Evolutionary conservation across 2,888 invertebrate genomes (phyloP), one percentile per base, ranked within the genome.

Genomic region (Holacanthella duospinosa): DNA sequence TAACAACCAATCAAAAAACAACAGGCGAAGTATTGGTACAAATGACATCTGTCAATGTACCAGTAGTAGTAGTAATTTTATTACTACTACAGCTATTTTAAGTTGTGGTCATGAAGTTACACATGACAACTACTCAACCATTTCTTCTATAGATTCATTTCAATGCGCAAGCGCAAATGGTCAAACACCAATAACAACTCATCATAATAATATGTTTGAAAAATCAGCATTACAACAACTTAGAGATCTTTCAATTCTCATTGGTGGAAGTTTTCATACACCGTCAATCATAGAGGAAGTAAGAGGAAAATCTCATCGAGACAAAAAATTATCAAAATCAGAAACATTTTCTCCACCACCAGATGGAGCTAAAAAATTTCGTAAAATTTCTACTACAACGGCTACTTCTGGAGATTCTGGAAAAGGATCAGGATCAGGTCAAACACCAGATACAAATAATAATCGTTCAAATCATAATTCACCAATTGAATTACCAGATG

Each of bases 331-430:
- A 59, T n/a, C n/a, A 28, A 58, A n/a, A 44, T 6, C n/a, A 56
- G 55, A 26, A 59, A 60, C 27, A 6, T 26, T n/a, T 12, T 9
- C 55, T 6, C 27, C 55, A 55, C 27, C 55, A 25, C 12, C 24
- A 19, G 55, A 26, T 27, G 55, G 29, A 26, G 9, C 27, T 55
- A 6, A 12, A 28, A 59, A 60, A 59, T 27, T 48, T 12, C 28
- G 68, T 53, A 67, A 70, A 53, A 62, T 62, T 25, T 70, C 68
- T 16, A 65, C 4, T 21, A 48, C 48, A n/a, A 48, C 67, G 57
- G 68, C 63, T 1, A 68, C 66, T 59, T 70, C 70, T 2, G 67
- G 65, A 1, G 71, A 72, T 60, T 72, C 71, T 25, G 71, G 71
- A 12, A 68, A 72, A 56, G 69, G 71, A 1, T 71, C 71, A 2